Conservation (phyloP, 2,888 invertebrate species). For the Ophioninae sp. region DNA sequence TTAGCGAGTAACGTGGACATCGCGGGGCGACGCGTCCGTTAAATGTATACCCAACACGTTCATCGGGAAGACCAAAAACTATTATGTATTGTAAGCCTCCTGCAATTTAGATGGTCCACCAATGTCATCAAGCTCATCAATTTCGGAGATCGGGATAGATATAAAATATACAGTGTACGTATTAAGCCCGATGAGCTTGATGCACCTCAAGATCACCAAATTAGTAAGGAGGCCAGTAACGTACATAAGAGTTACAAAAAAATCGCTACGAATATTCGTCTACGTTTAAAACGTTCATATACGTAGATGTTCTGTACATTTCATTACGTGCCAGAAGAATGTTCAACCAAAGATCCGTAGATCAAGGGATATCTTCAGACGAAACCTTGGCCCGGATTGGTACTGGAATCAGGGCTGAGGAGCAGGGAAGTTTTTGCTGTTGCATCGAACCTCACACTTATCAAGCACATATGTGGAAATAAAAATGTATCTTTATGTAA, state of each 20-base stretch:
- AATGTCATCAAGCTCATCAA: neutral
- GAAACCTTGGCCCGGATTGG: conserved; percentile 19
- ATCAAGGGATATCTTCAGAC: neutral
- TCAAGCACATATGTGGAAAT: neutral
- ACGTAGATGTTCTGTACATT: neutral
- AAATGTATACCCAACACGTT: conserved; percentile 8
- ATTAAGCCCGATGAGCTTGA: neutral
- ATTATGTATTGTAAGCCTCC: neutral
- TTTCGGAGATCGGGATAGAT: neutral
- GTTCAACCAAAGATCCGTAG: conserved; percentile 16
- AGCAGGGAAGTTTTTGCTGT: neutral
- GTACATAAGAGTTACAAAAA: neutral
- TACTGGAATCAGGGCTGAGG: neutral
- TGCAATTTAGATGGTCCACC: neutral
- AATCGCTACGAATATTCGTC: neutral
- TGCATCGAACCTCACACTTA: conserved; percentile 6
- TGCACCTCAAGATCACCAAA: too few relatives aligned
- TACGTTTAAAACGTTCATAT: neutral
- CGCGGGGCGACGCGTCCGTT: neutral
- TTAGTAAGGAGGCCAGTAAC: too few relatives aligned
- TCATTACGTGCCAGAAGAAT: conserved; percentile 28
- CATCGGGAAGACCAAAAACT: neutral
- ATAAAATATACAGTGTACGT: too few relatives aligned
- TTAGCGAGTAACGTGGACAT: conserved; percentile 13
- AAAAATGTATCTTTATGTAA: neutral